These are phyloP conservation scores for Epiperipatus broadwayi DNA, from an alignment of 2,888 invertebrate genomes.

Conservation along the genomic window DNA sequence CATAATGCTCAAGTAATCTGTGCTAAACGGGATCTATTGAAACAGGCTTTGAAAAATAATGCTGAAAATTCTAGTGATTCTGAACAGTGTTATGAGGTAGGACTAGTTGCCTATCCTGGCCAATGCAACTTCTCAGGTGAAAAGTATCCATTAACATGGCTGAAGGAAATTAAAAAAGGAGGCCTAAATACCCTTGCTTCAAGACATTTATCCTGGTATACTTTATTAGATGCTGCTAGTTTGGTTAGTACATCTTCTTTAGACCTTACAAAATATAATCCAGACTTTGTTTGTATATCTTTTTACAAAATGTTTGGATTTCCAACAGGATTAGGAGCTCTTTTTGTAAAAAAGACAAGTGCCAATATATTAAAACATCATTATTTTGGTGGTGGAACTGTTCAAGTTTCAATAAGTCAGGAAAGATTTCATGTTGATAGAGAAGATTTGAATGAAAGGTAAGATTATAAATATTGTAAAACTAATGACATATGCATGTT, in stretches of 20 bases:
- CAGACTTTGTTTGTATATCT: slow-evolving; percentile 76
- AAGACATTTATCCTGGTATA: slow-evolving; percentile 46
- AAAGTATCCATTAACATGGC: slow-evolving; percentile 62
- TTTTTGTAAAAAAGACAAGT: slow-evolving; percentile 47
- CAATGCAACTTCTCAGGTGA: slow-evolving; percentile 86
- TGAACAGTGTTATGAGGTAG: no score
- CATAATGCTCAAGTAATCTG: slow-evolving; percentile 20
- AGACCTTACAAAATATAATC: slow-evolving; percentile 46
- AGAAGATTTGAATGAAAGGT: slow-evolving; percentile 49
- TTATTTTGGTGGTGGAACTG: slow-evolving; percentile 88
- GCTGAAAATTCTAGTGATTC: no score
- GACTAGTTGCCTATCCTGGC: slow-evolving; percentile 66
- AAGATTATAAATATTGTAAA: slow-evolving; percentile 18
- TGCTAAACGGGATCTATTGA: no score
- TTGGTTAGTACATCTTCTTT: slow-evolving; percentile 55
- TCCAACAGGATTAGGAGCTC: slow-evolving; percentile 81
- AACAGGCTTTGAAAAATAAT: no score
- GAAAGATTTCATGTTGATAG: slow-evolving; percentile 51
- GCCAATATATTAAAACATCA: slow-evolving; percentile 38
- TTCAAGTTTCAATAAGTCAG: slow-evolving; percentile 55
- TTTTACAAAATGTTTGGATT: slow-evolving; percentile 95
- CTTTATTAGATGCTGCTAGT: slow-evolving; percentile 67
- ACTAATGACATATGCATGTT: background rate
- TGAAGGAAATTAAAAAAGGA: slow-evolving; percentile 43
- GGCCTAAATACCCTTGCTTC: slow-evolving; percentile 16